Evolutionary conservation across 1,140 invertebrate species (phyloP), one percentile per base, ranked within the genome.

Genomic region (Orchestia grillus): DNA sequence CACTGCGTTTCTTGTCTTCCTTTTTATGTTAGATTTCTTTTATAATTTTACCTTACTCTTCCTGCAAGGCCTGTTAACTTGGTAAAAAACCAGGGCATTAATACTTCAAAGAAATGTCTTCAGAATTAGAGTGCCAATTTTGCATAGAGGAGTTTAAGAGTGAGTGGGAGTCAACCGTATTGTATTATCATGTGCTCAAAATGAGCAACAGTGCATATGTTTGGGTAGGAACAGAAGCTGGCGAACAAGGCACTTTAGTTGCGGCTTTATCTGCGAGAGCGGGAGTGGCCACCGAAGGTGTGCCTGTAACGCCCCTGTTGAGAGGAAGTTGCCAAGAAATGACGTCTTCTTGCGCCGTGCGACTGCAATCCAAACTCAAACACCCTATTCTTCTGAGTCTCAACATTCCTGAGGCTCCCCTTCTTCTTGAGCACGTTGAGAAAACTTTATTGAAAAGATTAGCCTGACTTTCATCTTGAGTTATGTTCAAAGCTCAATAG

Each of bases 191-290:
- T 41, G 57, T 97, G 40, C 96, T 97, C 41, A 95, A 95, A 45
- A 95, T 97, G 96, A 90, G 95, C 42, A 96, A 96, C 45, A 96
- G 96, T 95, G 96, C 96, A 43, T 97, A 96, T 96, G 91, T 96
- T 96, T 97, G 96, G 96, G 96, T 97, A 43, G 96, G 96, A 45
- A 97, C 96, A 8, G 96, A 97, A 96, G 88, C 96, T 77, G 96
- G 96, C 53, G 96, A 96, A 44, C 45, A 96, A 87, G 96, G 95
- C 15, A 94, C 96, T 47, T 87, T 97, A 16, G 95, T 96, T 45
- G 96, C 96, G 53, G 96, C 96, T 45, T 45, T 97, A 19, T 77
- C 57, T 44, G 96, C 96, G 40, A 91, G 96, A 44, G 45, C 96
- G 36, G 96, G 96, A 57, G 96, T 88, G 36, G 53, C 95, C 1